These are phyloP conservation scores for Sitophilus oryzae DNA, from an alignment of 1,140 invertebrate genomes.

Conservation along the genomic window DNA sequence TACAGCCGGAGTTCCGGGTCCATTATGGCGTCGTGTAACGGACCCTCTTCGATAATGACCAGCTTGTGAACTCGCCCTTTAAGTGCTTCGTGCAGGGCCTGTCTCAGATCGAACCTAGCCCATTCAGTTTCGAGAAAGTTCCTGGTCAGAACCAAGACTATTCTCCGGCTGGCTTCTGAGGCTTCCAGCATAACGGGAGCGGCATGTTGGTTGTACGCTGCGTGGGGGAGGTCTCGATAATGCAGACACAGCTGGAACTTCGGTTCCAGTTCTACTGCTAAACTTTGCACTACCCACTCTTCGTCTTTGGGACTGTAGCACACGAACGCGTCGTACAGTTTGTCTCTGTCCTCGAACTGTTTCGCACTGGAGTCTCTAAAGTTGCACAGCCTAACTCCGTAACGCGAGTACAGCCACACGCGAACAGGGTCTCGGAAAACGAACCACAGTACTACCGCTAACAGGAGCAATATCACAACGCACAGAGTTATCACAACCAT, in stretches of 20 bases:
- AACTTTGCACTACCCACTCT: conserved; percentile 76
- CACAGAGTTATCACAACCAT: conserved; percentile 73
- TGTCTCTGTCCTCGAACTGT: conserved; percentile 69
- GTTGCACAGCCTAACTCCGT: conserved; percentile 73
- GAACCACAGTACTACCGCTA: conserved; percentile 70
- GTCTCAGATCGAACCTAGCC: conserved; percentile 76
- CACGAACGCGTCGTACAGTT: conserved; percentile 87
- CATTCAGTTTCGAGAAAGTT: conserved; percentile 84
- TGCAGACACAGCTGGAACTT: conserved; percentile 82
- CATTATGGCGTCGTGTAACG: conserved; percentile 69
- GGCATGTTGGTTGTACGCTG: conserved; percentile 64
- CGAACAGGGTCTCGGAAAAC: conserved; percentile 77
- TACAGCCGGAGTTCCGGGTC: conserved; percentile 84
- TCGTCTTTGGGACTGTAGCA: conserved; percentile 91
- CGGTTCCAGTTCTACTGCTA: conserved; percentile 79
- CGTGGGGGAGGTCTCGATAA: conserved; percentile 71
- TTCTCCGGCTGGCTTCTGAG: conserved; percentile 74
- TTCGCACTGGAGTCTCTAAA: conserved; percentile 47
- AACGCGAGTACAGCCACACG: conserved; percentile 82
- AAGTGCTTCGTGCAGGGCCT: conserved; percentile 78
- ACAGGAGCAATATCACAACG: conserved; percentile 63
- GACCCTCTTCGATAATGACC: conserved; percentile 79
- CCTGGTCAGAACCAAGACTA: conserved; percentile 73
- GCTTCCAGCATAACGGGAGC: conserved; percentile 76
- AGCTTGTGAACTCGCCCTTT: conserved; percentile 77